phyloP scores from a whole-genome alignment of 2,888 invertebrate genomes.

The Mimachlamys varia region DNA sequence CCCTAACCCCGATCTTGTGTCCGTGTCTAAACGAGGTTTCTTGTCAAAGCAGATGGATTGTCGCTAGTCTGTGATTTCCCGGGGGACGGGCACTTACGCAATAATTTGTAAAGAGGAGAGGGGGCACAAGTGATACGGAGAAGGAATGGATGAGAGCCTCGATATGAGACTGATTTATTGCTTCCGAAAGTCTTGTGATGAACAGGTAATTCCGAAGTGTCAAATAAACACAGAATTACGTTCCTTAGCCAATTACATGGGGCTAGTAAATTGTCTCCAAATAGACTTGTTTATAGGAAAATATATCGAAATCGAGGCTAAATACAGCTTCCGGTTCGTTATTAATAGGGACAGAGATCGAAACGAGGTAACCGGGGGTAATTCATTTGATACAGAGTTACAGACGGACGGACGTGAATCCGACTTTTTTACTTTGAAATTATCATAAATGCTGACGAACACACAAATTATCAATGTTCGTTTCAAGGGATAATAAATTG shows the following conservation, averaged over 20 bases:
- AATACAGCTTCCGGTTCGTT: background rate
- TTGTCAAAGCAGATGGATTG: slow-evolving; percentile 5
- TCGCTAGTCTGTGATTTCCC: background rate
- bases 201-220: background rate
- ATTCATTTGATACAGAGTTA: background rate
- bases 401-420: background rate
- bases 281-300: background rate
- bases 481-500: background rate
- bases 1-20: background rate
- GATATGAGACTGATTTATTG: background rate
- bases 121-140: background rate
- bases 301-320: background rate
- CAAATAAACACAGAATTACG: background rate
- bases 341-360: background rate
- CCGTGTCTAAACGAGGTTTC: background rate
- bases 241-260: background rate
- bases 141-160: background rate
- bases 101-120: background rate
- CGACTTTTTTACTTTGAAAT: no score
- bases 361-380: background rate
- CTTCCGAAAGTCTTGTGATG: background rate
- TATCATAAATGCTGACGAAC: no score
- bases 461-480: background rate
- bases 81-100: background rate
- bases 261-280: background rate